Evolutionary conservation across 2,113 vertebrate genomes (phyloP).

Genomic region (Mobula hypostoma): DNA sequence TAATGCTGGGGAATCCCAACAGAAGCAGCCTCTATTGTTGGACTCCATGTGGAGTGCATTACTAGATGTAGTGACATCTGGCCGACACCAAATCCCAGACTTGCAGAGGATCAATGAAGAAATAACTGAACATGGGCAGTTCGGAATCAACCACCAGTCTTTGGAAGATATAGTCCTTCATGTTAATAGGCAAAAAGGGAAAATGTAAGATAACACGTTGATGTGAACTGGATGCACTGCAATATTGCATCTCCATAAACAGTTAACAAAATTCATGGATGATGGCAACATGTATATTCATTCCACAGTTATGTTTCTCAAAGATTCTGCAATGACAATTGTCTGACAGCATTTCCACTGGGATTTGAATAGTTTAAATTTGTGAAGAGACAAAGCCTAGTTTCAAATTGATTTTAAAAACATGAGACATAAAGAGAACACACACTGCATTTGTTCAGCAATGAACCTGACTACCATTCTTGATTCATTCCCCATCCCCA

Average conservation of each 20-base stretch:
- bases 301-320: not conserved
- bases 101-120: too few relatives aligned
- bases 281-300: conserved; percentile 6
- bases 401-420: conserved; percentile 17
- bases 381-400: not conserved
- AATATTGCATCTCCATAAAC: conserved; percentile 2
- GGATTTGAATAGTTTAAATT: conserved; percentile 25
- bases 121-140: too few relatives aligned
- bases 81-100: too few relatives aligned
- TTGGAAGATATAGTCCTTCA: too few relatives aligned
- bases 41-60: too few relatives aligned
- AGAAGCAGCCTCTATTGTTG: too few relatives aligned
- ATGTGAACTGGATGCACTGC: not conserved
- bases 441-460: not conserved
- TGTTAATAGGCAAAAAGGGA: not conserved
- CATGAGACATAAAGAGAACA: not conserved
- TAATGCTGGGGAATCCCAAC: too few relatives aligned
- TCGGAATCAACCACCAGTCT: too few relatives aligned
- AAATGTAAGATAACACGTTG: not conserved
- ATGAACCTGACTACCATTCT: not conserved
- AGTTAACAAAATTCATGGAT: conserved; percentile 3
- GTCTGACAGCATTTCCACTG: conserved; percentile 18
- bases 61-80: too few relatives aligned
- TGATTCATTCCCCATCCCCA: not conserved
- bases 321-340: not conserved